Conservation (phyloP, 2,888 invertebrate species). For the Stramonita haemastoma region DNA sequence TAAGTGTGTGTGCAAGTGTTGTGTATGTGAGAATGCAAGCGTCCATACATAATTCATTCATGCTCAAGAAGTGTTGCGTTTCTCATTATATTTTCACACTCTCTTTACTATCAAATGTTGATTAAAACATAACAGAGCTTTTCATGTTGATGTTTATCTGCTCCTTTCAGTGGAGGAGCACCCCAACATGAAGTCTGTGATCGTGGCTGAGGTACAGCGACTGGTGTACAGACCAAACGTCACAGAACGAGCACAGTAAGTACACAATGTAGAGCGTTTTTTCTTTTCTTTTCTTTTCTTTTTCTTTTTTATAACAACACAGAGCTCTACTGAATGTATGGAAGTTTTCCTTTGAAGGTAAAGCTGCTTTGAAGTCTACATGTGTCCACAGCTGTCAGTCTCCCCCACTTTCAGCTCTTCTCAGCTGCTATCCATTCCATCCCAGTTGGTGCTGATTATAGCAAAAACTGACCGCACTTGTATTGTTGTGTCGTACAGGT, state of each 20-base stretch:
- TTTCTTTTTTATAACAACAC: background rate
- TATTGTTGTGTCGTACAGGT: no score
- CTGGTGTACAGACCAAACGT: slow-evolving; percentile 90
- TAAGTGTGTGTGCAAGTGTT: background rate
- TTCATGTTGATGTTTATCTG: background rate
- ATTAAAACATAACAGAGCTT: background rate
- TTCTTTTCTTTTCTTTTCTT: background rate
- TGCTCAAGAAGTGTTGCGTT: background rate
- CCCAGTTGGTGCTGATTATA: no score
- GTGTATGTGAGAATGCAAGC: background rate
- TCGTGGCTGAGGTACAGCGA: slow-evolving; percentile 92
- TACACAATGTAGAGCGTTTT: slow-evolving; percentile 30
- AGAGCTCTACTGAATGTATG: no score
- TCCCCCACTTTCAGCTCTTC: no score
- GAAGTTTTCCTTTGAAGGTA: no score
- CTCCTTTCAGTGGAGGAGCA: slow-evolving; percentile 83
- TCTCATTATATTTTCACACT: background rate
- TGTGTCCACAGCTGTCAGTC: no score
- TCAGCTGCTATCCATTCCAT: no score
- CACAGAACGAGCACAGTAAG: slow-evolving; percentile 89
- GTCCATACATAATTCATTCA: no score
- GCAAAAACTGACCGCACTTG: no score
- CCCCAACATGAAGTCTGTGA: slow-evolving; percentile 93
- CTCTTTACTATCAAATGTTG: background rate
- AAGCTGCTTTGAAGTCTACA: no score